Base-by-base conservation (phyloP, 1,140 invertebrate species). In the Aricia agestis region DNA sequence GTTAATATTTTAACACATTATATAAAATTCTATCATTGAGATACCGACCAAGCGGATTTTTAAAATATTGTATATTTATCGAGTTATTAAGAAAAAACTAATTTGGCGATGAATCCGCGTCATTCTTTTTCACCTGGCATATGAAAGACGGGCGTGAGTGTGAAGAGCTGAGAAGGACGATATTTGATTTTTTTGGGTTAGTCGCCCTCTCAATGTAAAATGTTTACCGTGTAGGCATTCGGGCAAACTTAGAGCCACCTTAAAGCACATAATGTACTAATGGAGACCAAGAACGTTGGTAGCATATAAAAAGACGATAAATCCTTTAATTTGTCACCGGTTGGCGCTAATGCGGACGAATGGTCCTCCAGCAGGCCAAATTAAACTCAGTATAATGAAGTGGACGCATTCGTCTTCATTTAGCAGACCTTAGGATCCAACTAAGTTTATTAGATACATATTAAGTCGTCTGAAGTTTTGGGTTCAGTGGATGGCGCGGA, bases 341-440 rank as follows among this genome's bases (percentile, higher is more conserved):
- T 69, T 72, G 68, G 68, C 75, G 70, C 79, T 85, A 85, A 87
- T 84, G 76, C 80, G 79, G 75, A 86, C 74, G 76, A 86, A 86
- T 86, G 83, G 78, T 76, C 80, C 72, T 82, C 82, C 78, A 82
- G 72, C 73, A 74, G 71, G 81, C 77, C 69, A 81, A 84, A 87
- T 85, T 85, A 85, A 83, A 85, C 81, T 78, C 75, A 74, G 77
- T 79, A 82, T 84, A 85, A 85, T 84, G 79, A 83, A 87, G 80
- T 82, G 82, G 78, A 74, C 79, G 77, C 82, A 85, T 85, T 87
- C 78, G 78, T 83, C 80, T 83, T 82, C 78, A 83, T 83, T 87
- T 83, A 76, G 73, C 2, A 1, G 45, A 52, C 45, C 45, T 52
- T 52, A 52, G 45, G 69, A 76, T 78, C 73, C 69, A 77, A 74